Conservation (phyloP, 2,113 vertebrate genomes). For the Halichoerus grypus region DNA sequence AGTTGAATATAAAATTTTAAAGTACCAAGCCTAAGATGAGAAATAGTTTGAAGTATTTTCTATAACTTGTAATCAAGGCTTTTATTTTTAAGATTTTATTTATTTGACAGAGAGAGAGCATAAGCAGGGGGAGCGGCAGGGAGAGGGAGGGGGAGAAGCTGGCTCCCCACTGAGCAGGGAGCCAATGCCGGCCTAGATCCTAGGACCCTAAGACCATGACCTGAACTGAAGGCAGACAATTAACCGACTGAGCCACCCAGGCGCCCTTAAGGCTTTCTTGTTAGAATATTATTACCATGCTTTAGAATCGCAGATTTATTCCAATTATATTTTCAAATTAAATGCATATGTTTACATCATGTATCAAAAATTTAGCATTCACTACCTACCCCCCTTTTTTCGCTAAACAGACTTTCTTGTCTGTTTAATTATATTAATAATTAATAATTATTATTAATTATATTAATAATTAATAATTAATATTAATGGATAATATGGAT, state of each 20-base stretch:
- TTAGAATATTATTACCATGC: not conserved
- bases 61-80: not conserved
- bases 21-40: not conserved
- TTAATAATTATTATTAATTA: too few species aligned
- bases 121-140: too few species aligned
- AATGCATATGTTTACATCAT: not conserved
- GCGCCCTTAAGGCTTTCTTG: not conserved
- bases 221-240: not conserved
- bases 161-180: not conserved
- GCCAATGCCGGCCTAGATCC: not conserved
- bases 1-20: not conserved
- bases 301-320: conserved; percentile 31
- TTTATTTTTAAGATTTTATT: not conserved
- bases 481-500: not conserved
- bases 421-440: too few species aligned
- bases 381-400: not conserved
- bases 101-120: too few species aligned
- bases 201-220: not conserved
- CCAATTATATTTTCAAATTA: conserved; percentile 24
- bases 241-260: not conserved
- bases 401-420: not conserved
- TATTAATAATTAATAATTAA: too few species aligned
- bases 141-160: not conserved
- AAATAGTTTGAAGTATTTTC: not conserved
- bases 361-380: not conserved